Conservation (phyloP, 2,888 invertebrate species). For the Lasioglossum vierecki region DNA sequence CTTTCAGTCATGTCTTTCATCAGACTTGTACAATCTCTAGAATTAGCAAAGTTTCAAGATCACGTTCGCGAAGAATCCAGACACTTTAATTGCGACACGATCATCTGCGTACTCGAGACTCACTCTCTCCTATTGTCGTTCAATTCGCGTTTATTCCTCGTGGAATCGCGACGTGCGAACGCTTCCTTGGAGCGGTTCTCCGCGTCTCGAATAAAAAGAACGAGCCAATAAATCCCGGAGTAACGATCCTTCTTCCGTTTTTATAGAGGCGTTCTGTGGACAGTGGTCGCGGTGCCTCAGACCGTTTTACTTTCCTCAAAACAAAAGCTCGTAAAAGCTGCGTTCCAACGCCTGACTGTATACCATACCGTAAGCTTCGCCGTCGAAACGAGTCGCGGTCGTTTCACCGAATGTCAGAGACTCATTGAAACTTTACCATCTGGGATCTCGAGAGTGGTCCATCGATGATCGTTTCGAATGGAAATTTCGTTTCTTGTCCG, state of each 20-base stretch:
- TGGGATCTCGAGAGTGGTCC: background rate
- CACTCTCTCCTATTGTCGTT: slow-evolving; percentile 3
- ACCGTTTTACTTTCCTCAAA: slow-evolving; percentile 25
- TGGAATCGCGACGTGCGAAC: slow-evolving; percentile 19
- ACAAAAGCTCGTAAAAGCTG: slow-evolving; percentile 39
- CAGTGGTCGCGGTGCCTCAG: slow-evolving; percentile 2
- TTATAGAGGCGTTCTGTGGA: slow-evolving; percentile 46
- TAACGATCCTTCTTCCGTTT: slow-evolving; percentile 54
- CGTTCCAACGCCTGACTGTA: slow-evolving; percentile 11
- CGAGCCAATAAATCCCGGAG: slow-evolving; percentile 52
- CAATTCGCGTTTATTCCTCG: slow-evolving; percentile 22
- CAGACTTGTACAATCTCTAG: too few species aligned
- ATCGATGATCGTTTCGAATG: background rate
- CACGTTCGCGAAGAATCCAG: background rate
- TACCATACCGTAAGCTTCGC: background rate
- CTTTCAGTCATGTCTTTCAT: too few species aligned
- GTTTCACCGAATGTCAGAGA: background rate
- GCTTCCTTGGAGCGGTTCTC: background rate
- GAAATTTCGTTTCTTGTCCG: background rate
- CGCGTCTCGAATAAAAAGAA: slow-evolving; percentile 41
- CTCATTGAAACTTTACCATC: background rate
- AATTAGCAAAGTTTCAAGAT: background rate
- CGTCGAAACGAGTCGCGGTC: background rate
- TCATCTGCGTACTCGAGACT: background rate
- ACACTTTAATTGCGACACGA: background rate